These are phyloP conservation scores for Hypselothyrea guttata DNA, from an alignment of 2,888 invertebrate genomes.

Conservation along the genomic window DNA sequence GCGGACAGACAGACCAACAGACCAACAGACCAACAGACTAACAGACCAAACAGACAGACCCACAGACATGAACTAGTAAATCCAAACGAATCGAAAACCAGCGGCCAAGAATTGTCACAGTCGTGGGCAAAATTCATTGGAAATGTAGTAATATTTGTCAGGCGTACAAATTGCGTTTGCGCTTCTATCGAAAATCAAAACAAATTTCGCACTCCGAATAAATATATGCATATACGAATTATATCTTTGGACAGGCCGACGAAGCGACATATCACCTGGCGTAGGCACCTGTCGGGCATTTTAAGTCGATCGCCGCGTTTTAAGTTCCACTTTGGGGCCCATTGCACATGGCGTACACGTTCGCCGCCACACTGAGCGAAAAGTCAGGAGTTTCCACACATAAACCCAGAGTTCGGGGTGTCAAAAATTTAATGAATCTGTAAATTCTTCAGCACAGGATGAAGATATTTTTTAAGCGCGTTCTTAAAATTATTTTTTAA, in stretches of 20 bases:
- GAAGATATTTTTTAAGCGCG: too few relatives aligned
- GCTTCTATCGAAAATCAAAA: conserved; percentile 51
- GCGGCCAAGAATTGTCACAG: conserved; percentile 46
- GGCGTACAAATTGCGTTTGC: conserved; percentile 69
- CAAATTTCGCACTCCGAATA: conserved; percentile 50
- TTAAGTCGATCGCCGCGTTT: conserved; percentile 52
- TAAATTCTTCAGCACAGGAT: too few relatives aligned
- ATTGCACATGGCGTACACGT: conserved; percentile 53
- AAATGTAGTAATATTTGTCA: conserved; percentile 66
- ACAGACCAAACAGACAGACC: conserved; percentile 7
- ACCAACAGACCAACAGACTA: conserved; percentile 18
- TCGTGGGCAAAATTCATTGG: conserved; percentile 53
- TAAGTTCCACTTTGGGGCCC: conserved; percentile 33
- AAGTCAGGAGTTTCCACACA: too few relatives aligned
- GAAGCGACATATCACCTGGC: conserved; percentile 27
- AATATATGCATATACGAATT: background rate
- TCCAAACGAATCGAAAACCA: conserved; percentile 33
- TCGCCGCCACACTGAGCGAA: too few relatives aligned
- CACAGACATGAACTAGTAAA: conserved; percentile 39
- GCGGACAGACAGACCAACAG: conserved; percentile 8
- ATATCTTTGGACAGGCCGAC: conserved; percentile 29
- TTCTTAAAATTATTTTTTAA: too few relatives aligned
- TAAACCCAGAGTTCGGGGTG: too few relatives aligned
- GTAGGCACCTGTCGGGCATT: conserved; percentile 71
- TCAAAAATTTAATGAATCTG: too few relatives aligned